phyloP scores from a whole-genome alignment of 1,140 invertebrate genomes.

The Scaptomyza montana region DNA sequence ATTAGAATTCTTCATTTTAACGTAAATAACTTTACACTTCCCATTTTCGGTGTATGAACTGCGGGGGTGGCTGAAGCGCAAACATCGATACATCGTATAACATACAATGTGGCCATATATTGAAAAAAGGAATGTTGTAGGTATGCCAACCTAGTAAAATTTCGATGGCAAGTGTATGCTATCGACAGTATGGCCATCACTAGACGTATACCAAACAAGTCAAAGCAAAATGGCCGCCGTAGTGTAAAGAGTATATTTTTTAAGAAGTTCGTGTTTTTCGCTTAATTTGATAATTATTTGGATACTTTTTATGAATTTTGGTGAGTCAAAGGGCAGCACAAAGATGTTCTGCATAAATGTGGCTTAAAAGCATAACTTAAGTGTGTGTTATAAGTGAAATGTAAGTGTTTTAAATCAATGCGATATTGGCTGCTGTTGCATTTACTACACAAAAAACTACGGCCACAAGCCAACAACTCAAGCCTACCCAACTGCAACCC shows the following conservation, averaged over 20 bases:
- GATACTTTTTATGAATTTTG: conserved; percentile 74
- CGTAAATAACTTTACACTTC: conserved; percentile 45
- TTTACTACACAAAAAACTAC: conserved; percentile 48
- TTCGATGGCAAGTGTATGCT: not conserved
- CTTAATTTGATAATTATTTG: conserved; percentile 76
- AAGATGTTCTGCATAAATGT: not conserved
- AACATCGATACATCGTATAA: conserved; percentile 24
- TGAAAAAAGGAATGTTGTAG: conserved; percentile 2
- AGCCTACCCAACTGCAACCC: conserved; percentile 46
- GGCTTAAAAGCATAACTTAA: not conserved
- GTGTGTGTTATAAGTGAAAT: not conserved
- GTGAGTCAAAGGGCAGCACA: conserved; percentile 51
- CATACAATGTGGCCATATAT: conserved; percentile 11
- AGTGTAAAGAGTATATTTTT: conserved; percentile 62
- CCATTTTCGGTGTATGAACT: conserved; percentile 20
- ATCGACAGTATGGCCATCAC: conserved; percentile 20
- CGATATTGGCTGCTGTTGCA: conserved; percentile 31
- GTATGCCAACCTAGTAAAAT: conserved; percentile 12
- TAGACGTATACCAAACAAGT: conserved; percentile 50
- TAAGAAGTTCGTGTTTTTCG: conserved; percentile 71
- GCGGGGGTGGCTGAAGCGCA: conserved; percentile 30
- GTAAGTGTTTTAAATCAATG: conserved; percentile 45
- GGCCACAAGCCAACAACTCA: conserved; percentile 48
- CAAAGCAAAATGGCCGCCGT: conserved; percentile 61
- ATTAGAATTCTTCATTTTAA: conserved; percentile 36